Evolutionary conservation across 2,797 vertebrate genomes (phyloP).

Genomic region (Philypnodon macrostomus): DNA sequence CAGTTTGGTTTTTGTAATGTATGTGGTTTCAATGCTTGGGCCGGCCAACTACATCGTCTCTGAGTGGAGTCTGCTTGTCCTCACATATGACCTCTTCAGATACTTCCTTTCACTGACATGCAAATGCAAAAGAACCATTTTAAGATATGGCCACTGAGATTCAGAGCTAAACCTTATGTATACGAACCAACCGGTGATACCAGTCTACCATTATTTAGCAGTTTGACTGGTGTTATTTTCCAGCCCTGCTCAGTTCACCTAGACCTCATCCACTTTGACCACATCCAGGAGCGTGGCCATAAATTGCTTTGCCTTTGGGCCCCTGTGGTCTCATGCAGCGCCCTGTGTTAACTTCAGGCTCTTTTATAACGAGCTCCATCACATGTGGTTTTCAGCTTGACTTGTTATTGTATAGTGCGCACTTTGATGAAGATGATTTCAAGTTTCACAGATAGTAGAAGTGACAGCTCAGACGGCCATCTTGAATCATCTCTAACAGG

Average conservation of each 20-base stretch:
- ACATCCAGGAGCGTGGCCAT: slow-evolving; percentile 31
- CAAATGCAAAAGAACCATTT: too few species aligned
- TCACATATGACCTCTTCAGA: too few species aligned
- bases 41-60: too few species aligned
- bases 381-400: slow-evolving; percentile 57
- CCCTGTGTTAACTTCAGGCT: slow-evolving; percentile 54
- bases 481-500: slow-evolving; percentile 14
- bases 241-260: slow-evolving; percentile 22
- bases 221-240: too few species aligned
- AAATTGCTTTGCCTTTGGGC: slow-evolving; percentile 36
- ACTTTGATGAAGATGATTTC: slow-evolving; percentile 22
- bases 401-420: slow-evolving; percentile 41
- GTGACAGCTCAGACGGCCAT: slow-evolving; percentile 13
- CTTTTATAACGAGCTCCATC: slow-evolving; percentile 52
- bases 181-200: too few species aligned
- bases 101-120: too few species aligned
- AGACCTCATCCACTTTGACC: slow-evolving; percentile 12
- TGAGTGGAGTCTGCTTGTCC: too few species aligned
- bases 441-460: slow-evolving; percentile 12
- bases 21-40: too few species aligned
- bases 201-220: too few species aligned
- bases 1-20: too few species aligned
- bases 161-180: too few species aligned
- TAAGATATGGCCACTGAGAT: too few species aligned
- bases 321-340: slow-evolving; percentile 33